Evolutionary conservation across 1,140 invertebrate genomes (phyloP), one percentile per base, ranked within the genome.

Genomic region (Acromyrmex heyeri): DNA sequence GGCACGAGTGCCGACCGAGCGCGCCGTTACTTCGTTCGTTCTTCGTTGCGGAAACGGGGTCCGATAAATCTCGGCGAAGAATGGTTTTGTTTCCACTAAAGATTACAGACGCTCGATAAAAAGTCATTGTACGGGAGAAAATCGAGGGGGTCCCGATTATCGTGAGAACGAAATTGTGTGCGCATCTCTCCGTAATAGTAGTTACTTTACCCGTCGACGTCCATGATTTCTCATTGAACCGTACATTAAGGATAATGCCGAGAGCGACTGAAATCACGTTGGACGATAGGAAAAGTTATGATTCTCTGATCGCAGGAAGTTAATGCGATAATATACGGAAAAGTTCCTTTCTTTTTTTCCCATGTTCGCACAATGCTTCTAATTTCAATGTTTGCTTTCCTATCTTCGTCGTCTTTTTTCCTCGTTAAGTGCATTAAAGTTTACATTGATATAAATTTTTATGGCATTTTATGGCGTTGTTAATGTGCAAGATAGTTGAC

Each of bases 11-110:
- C 59, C 38, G 79, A 24, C 78, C 77, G 50, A 69, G 62, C 65
- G 61, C 57, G 75, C 65, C 79, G 79, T 82, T 82, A 82, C 79
- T 61, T 18, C 34, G 55, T 78, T 85, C 57, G 55, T 81, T 55
- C 69, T 27, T 53, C 73, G 75, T 44, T 62, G 73, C 67, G 55
- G 78, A 82, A 67, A 90, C 85, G 79, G 57, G 44, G 67, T 4
- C 59, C 86, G 89, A 90, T 90, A 90, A 90, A 90, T 90, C 88
- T 90, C 62, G 14, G 12, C 55, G 75, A 59, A 62, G 86, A 90
- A 90, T 90, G 86, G 88, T 90, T 90, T 90, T 90, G 89, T 90
- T 90, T 90, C 88, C 89, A 87, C 57, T 55, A 87, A 90, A 90
- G 89, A 90, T 90, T 85, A 90, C 75, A 34, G 61, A 53, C 73